phyloP scores from a whole-genome alignment of 2,888 invertebrate genomes.

The Dexiosoma caninum region DNA sequence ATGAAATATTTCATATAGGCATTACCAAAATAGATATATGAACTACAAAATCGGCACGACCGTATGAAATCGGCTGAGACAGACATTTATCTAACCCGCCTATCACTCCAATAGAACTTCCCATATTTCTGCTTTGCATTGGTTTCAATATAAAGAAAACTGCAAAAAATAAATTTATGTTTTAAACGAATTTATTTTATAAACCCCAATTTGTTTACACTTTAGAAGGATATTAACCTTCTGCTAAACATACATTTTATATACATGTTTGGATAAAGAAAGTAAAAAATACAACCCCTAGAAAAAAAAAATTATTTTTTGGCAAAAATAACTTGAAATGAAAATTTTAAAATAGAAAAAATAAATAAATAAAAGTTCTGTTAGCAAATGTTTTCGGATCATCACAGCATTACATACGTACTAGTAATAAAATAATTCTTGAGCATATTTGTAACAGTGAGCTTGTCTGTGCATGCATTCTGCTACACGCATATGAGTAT shows the following conservation, averaged over 20 bases:
- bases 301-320: background rate
- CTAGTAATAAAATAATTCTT: slow-evolving; percentile 55
- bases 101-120: no score
- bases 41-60: no score
- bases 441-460: background rate
- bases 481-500: background rate
- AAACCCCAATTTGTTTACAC: no score
- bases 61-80: no score
- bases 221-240: background rate
- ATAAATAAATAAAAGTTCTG: slow-evolving; percentile 26
- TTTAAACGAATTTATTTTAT: no score
- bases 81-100: no score
- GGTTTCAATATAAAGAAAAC: no score
- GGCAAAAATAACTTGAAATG: background rate
- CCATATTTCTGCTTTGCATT: no score
- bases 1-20: no score
- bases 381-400: slow-evolving; percentile 44
- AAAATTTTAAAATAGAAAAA: background rate
- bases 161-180: no score
- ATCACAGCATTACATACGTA: slow-evolving; percentile 53
- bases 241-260: background rate
- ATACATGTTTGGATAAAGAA: slow-evolving; percentile 6
- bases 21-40: no score
- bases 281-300: background rate
- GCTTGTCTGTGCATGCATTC: background rate